These are phyloP conservation scores for Pongo pygmaeus DNA, from an alignment of 2,113 vertebrate genomes.

Conservation along the genomic window DNA sequence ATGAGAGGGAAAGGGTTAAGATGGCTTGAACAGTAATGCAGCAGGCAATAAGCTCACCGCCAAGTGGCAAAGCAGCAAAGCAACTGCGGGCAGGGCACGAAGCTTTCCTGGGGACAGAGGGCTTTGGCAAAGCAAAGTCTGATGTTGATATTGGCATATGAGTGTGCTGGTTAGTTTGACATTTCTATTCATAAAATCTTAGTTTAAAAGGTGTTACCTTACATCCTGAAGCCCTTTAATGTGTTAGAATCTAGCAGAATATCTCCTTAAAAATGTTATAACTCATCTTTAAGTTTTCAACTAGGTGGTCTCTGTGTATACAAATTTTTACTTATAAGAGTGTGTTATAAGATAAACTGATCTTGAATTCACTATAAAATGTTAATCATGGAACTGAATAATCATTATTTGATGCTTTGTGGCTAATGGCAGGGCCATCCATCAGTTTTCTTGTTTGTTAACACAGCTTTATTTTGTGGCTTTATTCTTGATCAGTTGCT, in stretches of 20 bases:
- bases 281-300: not conserved
- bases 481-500: not conserved
- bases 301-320: not conserved
- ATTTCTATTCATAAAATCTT: not conserved
- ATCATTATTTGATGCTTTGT: not conserved
- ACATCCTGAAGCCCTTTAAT: not conserved
- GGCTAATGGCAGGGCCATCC: not conserved
- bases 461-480: not conserved
- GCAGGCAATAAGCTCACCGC: not conserved
- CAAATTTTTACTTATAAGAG: not conserved
- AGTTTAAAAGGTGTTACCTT: not conserved
- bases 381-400: not conserved
- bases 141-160: not conserved
- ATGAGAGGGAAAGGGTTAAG: not conserved
- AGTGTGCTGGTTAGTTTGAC: not conserved
- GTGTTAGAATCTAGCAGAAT: not conserved
- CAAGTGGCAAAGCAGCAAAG: not conserved
- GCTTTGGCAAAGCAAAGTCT: not conserved
- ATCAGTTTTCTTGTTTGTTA: not conserved
- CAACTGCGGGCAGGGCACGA: not conserved
- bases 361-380: conserved; percentile 43
- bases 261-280: not conserved
- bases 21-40: not conserved
- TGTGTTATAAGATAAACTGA: not conserved
- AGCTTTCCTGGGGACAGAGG: not conserved